phyloP scores from a whole-genome alignment of 2,797 vertebrate genomes.

The Brachyalestes nurse region DNA sequence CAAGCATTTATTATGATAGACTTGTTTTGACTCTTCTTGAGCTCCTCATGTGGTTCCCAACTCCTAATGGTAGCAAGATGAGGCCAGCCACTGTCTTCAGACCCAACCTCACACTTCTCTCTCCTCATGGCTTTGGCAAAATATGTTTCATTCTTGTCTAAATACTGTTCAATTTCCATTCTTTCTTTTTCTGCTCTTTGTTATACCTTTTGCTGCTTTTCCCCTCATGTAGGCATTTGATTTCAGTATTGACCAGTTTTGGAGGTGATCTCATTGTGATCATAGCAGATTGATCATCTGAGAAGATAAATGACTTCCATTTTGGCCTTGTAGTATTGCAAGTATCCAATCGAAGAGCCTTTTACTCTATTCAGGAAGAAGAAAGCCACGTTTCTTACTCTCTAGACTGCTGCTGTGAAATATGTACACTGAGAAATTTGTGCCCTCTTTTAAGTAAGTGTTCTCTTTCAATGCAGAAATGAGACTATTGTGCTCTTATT shows the following conservation, averaged over 20 bases:
- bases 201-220: neutral
- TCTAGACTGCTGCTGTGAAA: constrained; percentile 40
- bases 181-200: neutral
- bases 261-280: constrained; percentile 34
- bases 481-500: constrained; percentile 53
- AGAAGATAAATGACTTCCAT: constrained; percentile 40
- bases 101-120: no score
- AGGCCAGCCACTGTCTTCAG: no score
- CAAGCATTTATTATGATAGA: no score
- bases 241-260: constrained; percentile 47
- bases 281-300: constrained; percentile 41
- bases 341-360: constrained; percentile 7
- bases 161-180: no score
- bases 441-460: constrained; percentile 43
- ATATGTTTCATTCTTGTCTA: no score
- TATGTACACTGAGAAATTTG: constrained; percentile 37
- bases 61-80: no score
- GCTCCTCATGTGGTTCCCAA: no score
- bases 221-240: neutral
- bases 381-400: constrained; percentile 26
- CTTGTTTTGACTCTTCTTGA: no score
- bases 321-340: constrained; percentile 16
- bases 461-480: constrained; percentile 51
- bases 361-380: constrained; percentile 33
- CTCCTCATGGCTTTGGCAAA: no score